phyloP scores from a whole-genome alignment of 2,113 vertebrate genomes.

The Nettapus auritus region DNA sequence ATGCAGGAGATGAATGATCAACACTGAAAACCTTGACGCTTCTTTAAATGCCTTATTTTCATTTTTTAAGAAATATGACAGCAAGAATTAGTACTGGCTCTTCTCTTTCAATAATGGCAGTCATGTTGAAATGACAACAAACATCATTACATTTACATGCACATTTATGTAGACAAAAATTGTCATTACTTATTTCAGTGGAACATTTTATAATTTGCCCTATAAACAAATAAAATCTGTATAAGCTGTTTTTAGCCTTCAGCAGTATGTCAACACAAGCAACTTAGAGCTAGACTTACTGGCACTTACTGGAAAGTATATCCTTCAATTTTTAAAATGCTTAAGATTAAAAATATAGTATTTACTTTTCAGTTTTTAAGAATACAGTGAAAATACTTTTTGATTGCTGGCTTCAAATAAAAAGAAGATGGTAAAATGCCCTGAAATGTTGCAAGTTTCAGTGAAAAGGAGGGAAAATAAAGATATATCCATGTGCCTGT shows the following conservation, averaged over 20 bases:
- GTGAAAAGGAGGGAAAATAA: background rate
- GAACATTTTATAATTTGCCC: constrained; percentile 79
- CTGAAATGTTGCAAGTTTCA: background rate
- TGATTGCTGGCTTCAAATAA: constrained; percentile 37
- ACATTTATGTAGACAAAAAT: constrained; percentile 81
- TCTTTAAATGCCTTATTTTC: constrained; percentile 81
- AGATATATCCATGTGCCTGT: background rate
- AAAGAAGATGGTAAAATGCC: constrained; percentile 20
- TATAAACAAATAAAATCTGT: constrained; percentile 79
- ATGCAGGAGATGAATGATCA: constrained; percentile 78
- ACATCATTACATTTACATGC: constrained; percentile 79
- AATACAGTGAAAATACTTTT: constrained; percentile 40
- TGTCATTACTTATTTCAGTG: constrained; percentile 83
- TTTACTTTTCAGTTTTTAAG: constrained; percentile 48
- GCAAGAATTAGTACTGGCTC: constrained; percentile 80
- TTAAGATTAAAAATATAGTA: constrained; percentile 70
- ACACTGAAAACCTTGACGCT: constrained; percentile 81
- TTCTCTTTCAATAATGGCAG: constrained; percentile 82
- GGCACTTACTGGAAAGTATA: constrained; percentile 63
- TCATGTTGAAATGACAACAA: constrained; percentile 82
- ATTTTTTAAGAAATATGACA: constrained; percentile 80
- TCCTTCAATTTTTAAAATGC: constrained; percentile 65
- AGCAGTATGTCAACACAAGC: constrained; percentile 73
- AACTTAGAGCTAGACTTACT: constrained; percentile 62
- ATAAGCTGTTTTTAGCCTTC: constrained; percentile 79